Conservation (phyloP, 2,888 invertebrate genomes). For the Macrophya alboannulata region DNA sequence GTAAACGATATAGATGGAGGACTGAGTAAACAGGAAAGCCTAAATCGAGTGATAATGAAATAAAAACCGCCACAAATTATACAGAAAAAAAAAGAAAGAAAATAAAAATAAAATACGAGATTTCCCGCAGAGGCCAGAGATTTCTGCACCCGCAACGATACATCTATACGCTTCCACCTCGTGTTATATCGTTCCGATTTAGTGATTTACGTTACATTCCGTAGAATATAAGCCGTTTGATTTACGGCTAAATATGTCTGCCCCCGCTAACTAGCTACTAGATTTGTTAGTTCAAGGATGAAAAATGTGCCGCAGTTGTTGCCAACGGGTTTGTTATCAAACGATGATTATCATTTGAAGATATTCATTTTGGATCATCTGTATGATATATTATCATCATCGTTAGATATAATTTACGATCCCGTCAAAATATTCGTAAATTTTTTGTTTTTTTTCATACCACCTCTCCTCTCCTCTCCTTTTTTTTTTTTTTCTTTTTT, state of each 20-base stretch:
- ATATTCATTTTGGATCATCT: neutral
- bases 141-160: neutral
- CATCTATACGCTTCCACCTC: neutral
- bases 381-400: no score
- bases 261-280: conserved; percentile 47
- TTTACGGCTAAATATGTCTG: conserved; percentile 29
- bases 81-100: neutral
- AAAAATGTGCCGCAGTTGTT: conserved; percentile 20
- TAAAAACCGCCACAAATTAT: neutral
- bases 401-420: neutral
- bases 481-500: neutral
- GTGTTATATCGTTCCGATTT: conserved; percentile 19
- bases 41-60: conserved; percentile 27
- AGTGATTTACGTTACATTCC: conserved; percentile 33
- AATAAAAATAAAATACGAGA: neutral
- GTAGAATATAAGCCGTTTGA: conserved; percentile 28
- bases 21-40: conserved; percentile 17
- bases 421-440: neutral
- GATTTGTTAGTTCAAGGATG: conserved; percentile 37
- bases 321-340: neutral
- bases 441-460: neutral
- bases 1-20: neutral
- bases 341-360: conserved; percentile 13
- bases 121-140: neutral
- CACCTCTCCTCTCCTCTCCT: no score